Evolutionary conservation across 2,113 vertebrate species (phyloP), one percentile per base, ranked within the genome.

Genomic region (Artemisiospiza belli): DNA sequence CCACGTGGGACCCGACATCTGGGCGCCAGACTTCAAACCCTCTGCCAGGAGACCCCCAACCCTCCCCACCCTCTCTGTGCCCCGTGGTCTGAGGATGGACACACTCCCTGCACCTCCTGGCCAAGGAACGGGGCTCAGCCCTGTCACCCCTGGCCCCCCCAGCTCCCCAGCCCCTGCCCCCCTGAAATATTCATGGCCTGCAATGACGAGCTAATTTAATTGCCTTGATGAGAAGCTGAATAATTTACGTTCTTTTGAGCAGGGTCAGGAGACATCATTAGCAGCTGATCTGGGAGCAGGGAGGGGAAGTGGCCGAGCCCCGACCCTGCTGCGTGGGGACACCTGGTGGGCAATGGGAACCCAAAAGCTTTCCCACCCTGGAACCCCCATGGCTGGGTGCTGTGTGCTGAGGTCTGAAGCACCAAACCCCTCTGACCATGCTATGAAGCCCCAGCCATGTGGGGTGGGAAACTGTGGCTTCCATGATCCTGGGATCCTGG

Each of bases 181-280:
- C 37, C 70, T 91, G 88, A 96, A 96, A 97, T 97, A 97, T 97
- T 96, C 59, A 95, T 96, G 91, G 85, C 28, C 69, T 5, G 6
- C 87, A 69, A 79, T 90, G 92, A 95, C 0, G 25, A 96, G 90
- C 93, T 97, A 94, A 96, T 97, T 97, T 96, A 97, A 97, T 97
- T 97, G 96, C 64, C 62, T 68, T 94, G 94, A 97, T 94, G 95
- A 95, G 91, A 64, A 91, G 78, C 92, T 97, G 92, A 97, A 97
- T 97, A 95, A 97, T 97, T 97, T 87, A 97, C 5, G 0, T 44
- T 72, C 83, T 76, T 94, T 83, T 41, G 0, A 94, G 84, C 47
- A 62, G 70, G 76, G 76, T 92, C 41, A 23, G 73, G 59, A 93
- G 94, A 85, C 94, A 79, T 95, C 90, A 85, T 97, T 94, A 96